Evolutionary conservation across 2,888 invertebrate species (phyloP).

Genomic region (Drosophila vallismaia): DNA sequence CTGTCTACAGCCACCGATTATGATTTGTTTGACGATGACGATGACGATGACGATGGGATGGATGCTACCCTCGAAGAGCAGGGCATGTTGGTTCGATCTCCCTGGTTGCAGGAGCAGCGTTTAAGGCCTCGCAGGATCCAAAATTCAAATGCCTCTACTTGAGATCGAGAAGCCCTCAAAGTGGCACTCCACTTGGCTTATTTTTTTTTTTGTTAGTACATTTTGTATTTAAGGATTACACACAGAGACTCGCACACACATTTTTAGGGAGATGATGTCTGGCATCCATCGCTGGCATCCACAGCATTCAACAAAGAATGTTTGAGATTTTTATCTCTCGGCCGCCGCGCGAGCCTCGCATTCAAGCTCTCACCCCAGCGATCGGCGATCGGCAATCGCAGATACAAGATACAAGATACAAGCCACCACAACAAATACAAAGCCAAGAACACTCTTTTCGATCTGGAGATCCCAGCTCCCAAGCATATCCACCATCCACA

Average conservation of each 20-base stretch:
- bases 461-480: slow-evolving; percentile 1
- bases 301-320: slow-evolving; percentile 78
- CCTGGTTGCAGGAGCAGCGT: no score
- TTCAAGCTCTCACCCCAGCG: slow-evolving; percentile 50
- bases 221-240: slow-evolving; percentile 51
- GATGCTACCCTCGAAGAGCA: slow-evolving; percentile 16
- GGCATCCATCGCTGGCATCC: slow-evolving; percentile 61
- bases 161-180: slow-evolving; percentile 68
- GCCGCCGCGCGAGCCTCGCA: slow-evolving; percentile 43
- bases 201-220: slow-evolving; percentile 1
- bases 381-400: slow-evolving; percentile 33
- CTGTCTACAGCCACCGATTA: slow-evolving; percentile 73
- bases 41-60: background rate
- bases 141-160: slow-evolving; percentile 49
- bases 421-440: slow-evolving; percentile 1
- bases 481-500: slow-evolving; percentile 13
- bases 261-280: slow-evolving; percentile 15
- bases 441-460: background rate
- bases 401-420: slow-evolving; percentile 35
- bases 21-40: slow-evolving; percentile 62
- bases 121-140: background rate
- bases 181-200: slow-evolving; percentile 71
- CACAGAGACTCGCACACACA: slow-evolving; percentile 42
- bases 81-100: slow-evolving; percentile 27
- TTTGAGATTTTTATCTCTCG: slow-evolving; percentile 76